These are phyloP conservation scores for Acleris emargana DNA, from an alignment of 2,888 invertebrate genomes.

Conservation along the genomic window DNA sequence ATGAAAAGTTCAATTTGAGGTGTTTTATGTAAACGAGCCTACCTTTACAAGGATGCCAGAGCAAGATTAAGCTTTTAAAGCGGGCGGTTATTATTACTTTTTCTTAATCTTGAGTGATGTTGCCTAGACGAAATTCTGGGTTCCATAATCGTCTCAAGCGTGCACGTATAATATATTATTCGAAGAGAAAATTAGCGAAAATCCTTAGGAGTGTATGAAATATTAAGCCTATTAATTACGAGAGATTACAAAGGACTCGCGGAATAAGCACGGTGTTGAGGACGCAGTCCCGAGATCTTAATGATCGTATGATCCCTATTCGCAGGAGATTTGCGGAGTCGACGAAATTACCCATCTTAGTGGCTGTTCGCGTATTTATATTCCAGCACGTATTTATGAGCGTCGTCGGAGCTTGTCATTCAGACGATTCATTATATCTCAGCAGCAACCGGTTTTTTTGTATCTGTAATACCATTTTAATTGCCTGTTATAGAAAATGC, in stretches of 20 bases:
- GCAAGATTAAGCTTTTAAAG: slow-evolving; percentile 58
- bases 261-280: slow-evolving; percentile 60
- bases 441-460: slow-evolving; percentile 17
- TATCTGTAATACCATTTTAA: slow-evolving; percentile 28
- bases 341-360: slow-evolving; percentile 50
- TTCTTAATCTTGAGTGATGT: slow-evolving; percentile 63
- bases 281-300: slow-evolving; percentile 57
- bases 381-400: slow-evolving; percentile 19
- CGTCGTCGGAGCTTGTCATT: slow-evolving; percentile 5
- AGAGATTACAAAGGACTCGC: slow-evolving; percentile 67
- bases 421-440: slow-evolving; percentile 22
- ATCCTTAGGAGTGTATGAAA: slow-evolving; percentile 69
- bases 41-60: slow-evolving; percentile 51
- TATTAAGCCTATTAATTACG: slow-evolving; percentile 75
- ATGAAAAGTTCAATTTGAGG: slow-evolving; percentile 45
- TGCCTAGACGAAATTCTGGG: slow-evolving; percentile 46
- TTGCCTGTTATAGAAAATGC: slow-evolving; percentile 5
- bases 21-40: slow-evolving; percentile 56
- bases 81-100: slow-evolving; percentile 52
- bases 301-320: slow-evolving; percentile 68
- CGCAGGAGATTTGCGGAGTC: slow-evolving; percentile 56
- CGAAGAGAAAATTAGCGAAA: slow-evolving; percentile 64
- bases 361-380: slow-evolving; percentile 32
- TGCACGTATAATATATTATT: slow-evolving; percentile 50
- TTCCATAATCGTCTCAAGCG: slow-evolving; percentile 52